A percentile compares a stretch with the other conserved stretches of the same genome.
Evolutionary conservation across 2,888 invertebrate genomes (phyloP).

Genomic region (Bruchidius siliquastri): DNA sequence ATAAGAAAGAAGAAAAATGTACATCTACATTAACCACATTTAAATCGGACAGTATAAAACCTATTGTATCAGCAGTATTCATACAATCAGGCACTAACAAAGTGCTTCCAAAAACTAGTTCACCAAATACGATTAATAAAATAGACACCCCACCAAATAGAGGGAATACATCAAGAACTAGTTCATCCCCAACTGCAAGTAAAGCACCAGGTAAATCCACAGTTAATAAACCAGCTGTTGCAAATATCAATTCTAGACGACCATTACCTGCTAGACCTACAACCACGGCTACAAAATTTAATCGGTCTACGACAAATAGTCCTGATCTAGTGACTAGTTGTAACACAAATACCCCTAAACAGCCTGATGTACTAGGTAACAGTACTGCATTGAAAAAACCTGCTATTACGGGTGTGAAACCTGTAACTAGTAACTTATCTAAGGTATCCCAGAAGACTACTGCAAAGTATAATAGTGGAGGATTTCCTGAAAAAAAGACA

Average conservation of each 20-base stretch:
- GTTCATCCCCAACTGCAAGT: slow-evolving; percentile 16
- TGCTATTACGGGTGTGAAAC: slow-evolving; percentile 38
- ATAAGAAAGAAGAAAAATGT: slow-evolving; percentile 12
- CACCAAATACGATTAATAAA: slow-evolving; percentile 14
- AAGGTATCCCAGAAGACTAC: slow-evolving; percentile 43
- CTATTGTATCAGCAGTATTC: slow-evolving; percentile 27
- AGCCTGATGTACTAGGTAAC: slow-evolving; percentile 59
- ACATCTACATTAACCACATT: slow-evolving; percentile 34
- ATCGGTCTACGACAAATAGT: slow-evolving; percentile 48
- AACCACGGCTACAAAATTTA: slow-evolving; percentile 24
- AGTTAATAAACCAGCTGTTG: slow-evolving; percentile 39
- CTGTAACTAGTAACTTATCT: slow-evolving; percentile 26
- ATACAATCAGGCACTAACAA: slow-evolving; percentile 30
- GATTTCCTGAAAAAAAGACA: not conserved
- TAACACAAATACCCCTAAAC: slow-evolving; percentile 51
- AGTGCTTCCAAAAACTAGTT: slow-evolving; percentile 16
- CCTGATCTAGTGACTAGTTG: slow-evolving; percentile 72
- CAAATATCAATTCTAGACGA: slow-evolving; percentile 48
- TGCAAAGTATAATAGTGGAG: slow-evolving; percentile 25
- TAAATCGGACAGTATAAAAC: slow-evolving; percentile 30
- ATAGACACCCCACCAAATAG: slow-evolving; percentile 23
- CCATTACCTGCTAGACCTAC: slow-evolving; percentile 37
- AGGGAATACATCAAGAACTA: slow-evolving; percentile 18
- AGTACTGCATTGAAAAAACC: slow-evolving; percentile 36
- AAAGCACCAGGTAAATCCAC: slow-evolving; percentile 26